Conservation (phyloP, 1,140 invertebrate genomes). For the Drosophila tsacasi region DNA sequence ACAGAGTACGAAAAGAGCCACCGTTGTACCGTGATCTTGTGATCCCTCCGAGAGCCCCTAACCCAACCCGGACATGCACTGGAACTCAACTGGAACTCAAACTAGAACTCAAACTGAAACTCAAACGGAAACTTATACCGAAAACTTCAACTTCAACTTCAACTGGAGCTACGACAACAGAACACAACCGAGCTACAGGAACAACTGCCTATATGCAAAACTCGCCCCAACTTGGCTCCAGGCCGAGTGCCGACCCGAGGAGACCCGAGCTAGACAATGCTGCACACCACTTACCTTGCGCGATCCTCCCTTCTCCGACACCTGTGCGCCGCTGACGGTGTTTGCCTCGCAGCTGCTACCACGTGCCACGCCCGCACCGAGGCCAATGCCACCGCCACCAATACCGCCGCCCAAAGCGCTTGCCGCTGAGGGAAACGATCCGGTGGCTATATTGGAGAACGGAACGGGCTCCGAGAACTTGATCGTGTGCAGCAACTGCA, state of each 20-base stretch:
- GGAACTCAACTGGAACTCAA: constrained; percentile 48
- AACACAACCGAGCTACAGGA: constrained; percentile 34
- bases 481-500: constrained; percentile 95
- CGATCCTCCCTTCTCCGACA: constrained; percentile 77
- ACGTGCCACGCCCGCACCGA: constrained; percentile 47
- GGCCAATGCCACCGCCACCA: constrained; percentile 26
- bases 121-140: constrained; percentile 23
- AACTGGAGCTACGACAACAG: constrained; percentile 49
- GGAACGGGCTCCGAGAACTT: constrained; percentile 97
- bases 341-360: constrained; percentile 60
- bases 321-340: constrained; percentile 58
- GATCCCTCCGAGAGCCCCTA: not conserved
- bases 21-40: not conserved
- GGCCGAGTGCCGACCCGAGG: not conserved
- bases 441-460: constrained; percentile 94
- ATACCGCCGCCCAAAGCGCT: constrained; percentile 59
- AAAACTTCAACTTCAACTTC: constrained; percentile 10
- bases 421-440: constrained; percentile 81
- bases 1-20: constrained; percentile 20
- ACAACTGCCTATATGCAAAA: constrained; percentile 14
- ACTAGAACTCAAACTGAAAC: constrained; percentile 1
- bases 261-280: not conserved
- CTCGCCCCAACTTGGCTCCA: constrained; percentile 13
- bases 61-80: constrained; percentile 56
- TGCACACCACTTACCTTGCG: constrained; percentile 76